Evolutionary conservation across 2,113 vertebrate species (phyloP), one percentile per base, ranked within the genome.

Genomic region (Megatriorchis doriae): DNA sequence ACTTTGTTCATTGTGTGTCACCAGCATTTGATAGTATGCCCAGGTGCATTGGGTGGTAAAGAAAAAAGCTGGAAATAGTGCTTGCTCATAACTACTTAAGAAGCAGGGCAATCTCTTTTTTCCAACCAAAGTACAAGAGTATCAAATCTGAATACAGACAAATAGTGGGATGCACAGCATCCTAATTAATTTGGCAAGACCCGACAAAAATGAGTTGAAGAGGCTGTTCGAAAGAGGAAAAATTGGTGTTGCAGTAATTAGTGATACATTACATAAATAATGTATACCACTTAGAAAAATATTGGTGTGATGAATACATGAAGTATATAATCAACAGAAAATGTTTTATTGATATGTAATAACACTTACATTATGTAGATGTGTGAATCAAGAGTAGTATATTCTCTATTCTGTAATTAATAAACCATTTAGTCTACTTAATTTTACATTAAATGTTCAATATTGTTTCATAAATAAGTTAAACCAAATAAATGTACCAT

Each of bases 241-340:
- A 90, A 87, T 26, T 85, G 52, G 43, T 87, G 16, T 92, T 86
- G 45, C 80, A 65, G 63, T 95, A 91, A 96, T 96, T 94, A 91
- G 90, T 19, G 43, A 84, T 70, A 86, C 36, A 72, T 91, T 86
- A 34, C 63, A 96, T 96, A 93, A 97, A 97, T 97, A 97, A 95
- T 96, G 83, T 86, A 96, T 56, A 93, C 15, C 59, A 78, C 88
- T 93, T 88, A 85, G 80, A 79, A 95, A 95, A 97, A 91, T 87
- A 50, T 94, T 95, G 93, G 36, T 91, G 73, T 91, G 92, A 95
- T 96, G 77, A 96, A 94, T 93, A 93, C 70, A 50, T 93, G 43
- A 95, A 93, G 77, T 77, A 75, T 72, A 84, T 93, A 71, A 97
- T 94, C 91, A 97, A 86, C 72, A 86, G 58, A 89, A 94, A 95